These are phyloP conservation scores for Ophion ventricosus DNA, from an alignment of 2,888 invertebrate species.

Conservation along the genomic window DNA sequence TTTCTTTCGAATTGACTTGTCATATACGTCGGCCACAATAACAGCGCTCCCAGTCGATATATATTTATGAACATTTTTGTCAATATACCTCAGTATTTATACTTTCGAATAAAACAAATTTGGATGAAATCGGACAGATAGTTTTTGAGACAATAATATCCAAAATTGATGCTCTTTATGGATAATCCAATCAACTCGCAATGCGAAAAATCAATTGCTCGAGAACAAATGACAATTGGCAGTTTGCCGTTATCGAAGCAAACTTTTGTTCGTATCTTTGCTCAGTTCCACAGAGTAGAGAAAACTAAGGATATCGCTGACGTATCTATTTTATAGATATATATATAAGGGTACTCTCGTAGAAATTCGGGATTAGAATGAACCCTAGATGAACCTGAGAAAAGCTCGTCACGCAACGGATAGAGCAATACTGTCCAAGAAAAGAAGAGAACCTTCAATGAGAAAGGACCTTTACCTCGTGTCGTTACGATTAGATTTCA, in stretches of 20 bases:
- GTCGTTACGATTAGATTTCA: constrained; percentile 40
- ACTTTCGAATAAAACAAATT: too few species aligned
- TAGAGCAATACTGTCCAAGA: background rate
- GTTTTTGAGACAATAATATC: too few species aligned
- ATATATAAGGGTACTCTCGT: background rate
- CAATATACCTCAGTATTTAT: too few species aligned
- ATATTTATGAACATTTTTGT: too few species aligned
- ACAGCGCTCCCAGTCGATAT: too few species aligned
- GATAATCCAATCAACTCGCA: too few species aligned
- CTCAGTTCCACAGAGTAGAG: background rate
- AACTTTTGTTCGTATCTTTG: background rate
- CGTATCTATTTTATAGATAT: background rate
- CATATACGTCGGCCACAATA: too few species aligned
- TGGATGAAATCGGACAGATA: too few species aligned
- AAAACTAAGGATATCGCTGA: background rate
- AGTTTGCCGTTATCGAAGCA: background rate
- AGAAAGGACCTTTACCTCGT: background rate
- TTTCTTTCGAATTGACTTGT: too few species aligned
- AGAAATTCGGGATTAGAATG: constrained; percentile 22
- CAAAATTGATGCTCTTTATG: too few species aligned
- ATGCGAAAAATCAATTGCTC: too few species aligned
- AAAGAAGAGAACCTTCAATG: constrained; percentile 9
- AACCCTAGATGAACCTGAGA: constrained; percentile 6
- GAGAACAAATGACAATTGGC: background rate
- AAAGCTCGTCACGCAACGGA: constrained; percentile 29